phyloP scores from a whole-genome alignment of 2,888 invertebrate species.

The Didymodactylos carnosus region DNA sequence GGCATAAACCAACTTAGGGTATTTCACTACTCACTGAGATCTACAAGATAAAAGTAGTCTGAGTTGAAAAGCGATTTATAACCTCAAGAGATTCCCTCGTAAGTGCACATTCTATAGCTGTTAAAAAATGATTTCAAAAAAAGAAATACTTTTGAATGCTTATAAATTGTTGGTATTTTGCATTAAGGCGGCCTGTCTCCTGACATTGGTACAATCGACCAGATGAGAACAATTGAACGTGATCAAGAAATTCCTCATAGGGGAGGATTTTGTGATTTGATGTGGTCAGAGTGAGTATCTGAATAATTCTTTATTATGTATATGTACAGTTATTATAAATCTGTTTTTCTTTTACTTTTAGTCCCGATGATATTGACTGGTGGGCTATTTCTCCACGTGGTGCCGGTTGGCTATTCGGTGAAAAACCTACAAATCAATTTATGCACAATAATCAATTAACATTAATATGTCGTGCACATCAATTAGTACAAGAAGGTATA shows the following conservation, averaged over 20 bases:
- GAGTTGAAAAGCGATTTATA: no score
- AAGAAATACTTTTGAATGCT: no score
- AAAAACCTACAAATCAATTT: constrained; percentile 70
- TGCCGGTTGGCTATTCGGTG: constrained; percentile 91
- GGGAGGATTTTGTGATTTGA: constrained; percentile 70
- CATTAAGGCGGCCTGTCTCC: constrained; percentile 58
- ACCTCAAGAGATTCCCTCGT: no score
- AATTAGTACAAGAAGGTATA: constrained; percentile 87
- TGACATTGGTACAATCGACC: constrained; percentile 81
- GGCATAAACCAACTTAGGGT: no score
- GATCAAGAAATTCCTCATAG: constrained; percentile 95
- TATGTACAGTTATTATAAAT: no score
- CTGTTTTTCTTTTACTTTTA: no score
- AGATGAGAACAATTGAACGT: constrained; percentile 78
- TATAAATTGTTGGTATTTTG: background rate
- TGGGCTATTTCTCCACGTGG: constrained; percentile 86
- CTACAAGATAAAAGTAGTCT: no score
- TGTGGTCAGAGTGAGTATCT: constrained; percentile 99
- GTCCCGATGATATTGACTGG: constrained; percentile 65
- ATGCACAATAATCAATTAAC: constrained; percentile 74
- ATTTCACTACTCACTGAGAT: no score
- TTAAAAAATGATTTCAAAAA: no score
- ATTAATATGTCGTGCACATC: constrained; percentile 90
- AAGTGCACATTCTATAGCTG: no score
- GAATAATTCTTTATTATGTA: no score